A percentile compares a stretch with the other conserved stretches of the same genome.
Conservation (phyloP, 2,797 vertebrate genomes). For the Myotis daubentonii region DNA sequence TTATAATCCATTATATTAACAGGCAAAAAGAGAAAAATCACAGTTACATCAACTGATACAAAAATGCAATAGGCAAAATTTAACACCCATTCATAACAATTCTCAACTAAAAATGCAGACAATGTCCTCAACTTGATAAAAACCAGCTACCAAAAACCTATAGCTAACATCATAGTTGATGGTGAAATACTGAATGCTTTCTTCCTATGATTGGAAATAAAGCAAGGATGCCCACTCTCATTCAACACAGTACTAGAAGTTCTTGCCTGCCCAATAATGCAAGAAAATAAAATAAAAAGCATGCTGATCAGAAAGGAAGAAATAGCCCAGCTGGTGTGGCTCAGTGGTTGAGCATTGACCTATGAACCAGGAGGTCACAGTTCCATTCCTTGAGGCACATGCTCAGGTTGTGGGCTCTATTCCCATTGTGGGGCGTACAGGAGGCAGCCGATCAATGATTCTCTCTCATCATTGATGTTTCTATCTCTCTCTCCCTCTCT, state of each 20-base stretch:
- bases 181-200: conserved; percentile 11
- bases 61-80: conserved; percentile 6
- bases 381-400: too few relatives aligned
- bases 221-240: not conserved
- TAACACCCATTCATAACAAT: not conserved
- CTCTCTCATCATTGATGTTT: too few relatives aligned
- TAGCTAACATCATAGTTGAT: not conserved
- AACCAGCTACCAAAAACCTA: conserved; percentile 15
- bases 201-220: not conserved
- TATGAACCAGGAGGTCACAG: too few relatives aligned
- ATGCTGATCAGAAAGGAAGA: not conserved
- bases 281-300: not conserved
- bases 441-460: too few relatives aligned
- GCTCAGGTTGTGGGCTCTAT: too few relatives aligned
- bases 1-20: not conserved
- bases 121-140: conserved; percentile 15
- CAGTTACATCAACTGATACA: not conserved
- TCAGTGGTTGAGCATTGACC: too few relatives aligned
- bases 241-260: not conserved
- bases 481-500: too few relatives aligned
- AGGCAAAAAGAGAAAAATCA: conserved; percentile 10
- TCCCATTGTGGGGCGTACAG: too few relatives aligned
- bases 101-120: not conserved
- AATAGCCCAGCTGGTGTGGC: not conserved
- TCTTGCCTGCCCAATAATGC: not conserved